phyloP scores from a whole-genome alignment of 92 coral and sea anemone genomes.

The Umimayanthus kanabou region DNA sequence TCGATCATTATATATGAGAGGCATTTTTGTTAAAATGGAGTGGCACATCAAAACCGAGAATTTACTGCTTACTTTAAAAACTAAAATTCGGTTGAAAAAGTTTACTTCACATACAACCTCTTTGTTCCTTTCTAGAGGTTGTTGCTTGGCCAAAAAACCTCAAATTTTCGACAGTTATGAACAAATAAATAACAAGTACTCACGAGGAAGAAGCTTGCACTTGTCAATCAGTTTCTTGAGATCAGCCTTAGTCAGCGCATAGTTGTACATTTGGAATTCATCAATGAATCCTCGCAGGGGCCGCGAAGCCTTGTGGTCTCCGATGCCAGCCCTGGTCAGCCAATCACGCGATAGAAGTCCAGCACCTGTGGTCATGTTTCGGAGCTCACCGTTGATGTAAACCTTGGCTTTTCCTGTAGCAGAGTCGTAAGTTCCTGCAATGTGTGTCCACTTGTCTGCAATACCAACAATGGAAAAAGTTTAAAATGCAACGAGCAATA shows the following conservation, averaged over 20 bases:
- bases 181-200: not conserved
- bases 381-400: slow-evolving; percentile 88
- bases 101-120: too few species aligned
- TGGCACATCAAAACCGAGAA: too few species aligned
- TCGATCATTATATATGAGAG: too few species aligned
- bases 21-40: too few species aligned
- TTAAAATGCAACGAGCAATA: not conserved
- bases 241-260: slow-evolving; percentile 82
- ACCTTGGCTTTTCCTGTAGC: slow-evolving; percentile 91
- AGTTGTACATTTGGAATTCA: slow-evolving; percentile 95
- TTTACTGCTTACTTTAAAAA: too few species aligned
- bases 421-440: slow-evolving; percentile 94
- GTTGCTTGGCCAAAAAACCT: not conserved
- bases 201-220: slow-evolving; percentile 65
- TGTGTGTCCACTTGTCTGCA: slow-evolving; percentile 87
- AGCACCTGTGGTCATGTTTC: slow-evolving; percentile 92
- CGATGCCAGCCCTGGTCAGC: slow-evolving; percentile 93
- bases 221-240: slow-evolving; percentile 65
- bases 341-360: slow-evolving; percentile 95
- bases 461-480: not conserved
- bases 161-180: too few species aligned
- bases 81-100: too few species aligned
- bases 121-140: too few species aligned
- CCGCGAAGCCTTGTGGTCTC: slow-evolving; percentile 96
- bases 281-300: slow-evolving; percentile 95